Evolutionary conservation across 2,797 vertebrate species (phyloP), one percentile per base, ranked within the genome.

Genomic region (Onychomys leucogaster): DNA sequence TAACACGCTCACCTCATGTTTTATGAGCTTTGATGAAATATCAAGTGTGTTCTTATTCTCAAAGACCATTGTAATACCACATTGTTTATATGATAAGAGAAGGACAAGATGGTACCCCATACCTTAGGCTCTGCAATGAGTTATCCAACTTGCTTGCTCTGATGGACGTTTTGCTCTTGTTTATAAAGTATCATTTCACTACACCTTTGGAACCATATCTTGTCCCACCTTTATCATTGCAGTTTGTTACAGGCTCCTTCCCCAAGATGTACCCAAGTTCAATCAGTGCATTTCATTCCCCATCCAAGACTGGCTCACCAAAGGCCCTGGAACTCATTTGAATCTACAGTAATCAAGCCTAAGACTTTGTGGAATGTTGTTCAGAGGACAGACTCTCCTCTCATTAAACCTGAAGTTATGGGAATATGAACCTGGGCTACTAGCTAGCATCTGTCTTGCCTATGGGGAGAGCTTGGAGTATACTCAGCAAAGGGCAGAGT

Each of bases 11-110:
- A 81, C 59, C 6, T n/a, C 77, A 0, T 76, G 76, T 80, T 95
- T 90, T 90, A 71, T 77, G 49, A 94, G 71, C 23, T 73, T 59
- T 67, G 41, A 87, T 90, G 57, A 84, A 95, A 34, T 29, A 80
- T 84, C 43, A 59, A 81, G 6, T 77, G 21, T 10, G 2, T 87
- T 34, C 69, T 52, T 76, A 82, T 93, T 27, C 12, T 65, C 78
- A 75, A 55, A 59, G 27, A 46, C 49, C n/a, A 55, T 37, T 67
- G 59, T 46, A 93, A n/a, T 29, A 19, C 29, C 46, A 71, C 17
- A 71, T 43, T 16, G 37, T 85, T 41, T 57, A 23, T 75, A 75
- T 80, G 29, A 34, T 43, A 92, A 91, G 41, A 96, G 41, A 57
- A 95, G 57, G 59, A 25, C 32, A 61, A 16, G 1, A 12, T 63